These are phyloP conservation scores for Odontamblyopus rebecca DNA, from an alignment of 2,797 vertebrate genomes.

Conservation along the genomic window DNA sequence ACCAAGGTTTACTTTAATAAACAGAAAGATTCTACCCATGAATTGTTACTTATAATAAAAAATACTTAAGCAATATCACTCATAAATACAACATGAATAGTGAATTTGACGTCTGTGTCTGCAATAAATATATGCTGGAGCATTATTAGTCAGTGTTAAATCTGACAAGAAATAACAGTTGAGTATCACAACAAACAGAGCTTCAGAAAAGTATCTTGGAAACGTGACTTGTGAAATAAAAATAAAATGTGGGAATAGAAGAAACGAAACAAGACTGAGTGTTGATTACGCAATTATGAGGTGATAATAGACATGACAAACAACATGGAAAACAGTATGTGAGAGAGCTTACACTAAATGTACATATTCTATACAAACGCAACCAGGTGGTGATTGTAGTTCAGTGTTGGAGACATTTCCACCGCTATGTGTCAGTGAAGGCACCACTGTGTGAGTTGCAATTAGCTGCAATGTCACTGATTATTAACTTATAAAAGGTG, in stretches of 20 bases:
- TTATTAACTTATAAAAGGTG: no score
- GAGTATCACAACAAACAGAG: conserved; percentile 11
- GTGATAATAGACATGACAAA: not conserved
- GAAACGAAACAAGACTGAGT: not conserved
- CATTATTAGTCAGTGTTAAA: conserved; percentile 6
- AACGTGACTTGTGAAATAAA: conserved; percentile 11
- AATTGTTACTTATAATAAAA: no score
- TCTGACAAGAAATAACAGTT: not conserved
- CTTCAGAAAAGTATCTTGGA: conserved; percentile 3
- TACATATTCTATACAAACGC: no score
- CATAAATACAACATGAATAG: no score
- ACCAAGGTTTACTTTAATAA: no score
- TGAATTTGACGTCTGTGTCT: not conserved
- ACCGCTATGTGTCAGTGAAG: no score
- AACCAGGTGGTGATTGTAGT: no score
- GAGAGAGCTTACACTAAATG: not conserved
- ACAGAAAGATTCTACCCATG: no score
- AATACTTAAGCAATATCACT: no score
- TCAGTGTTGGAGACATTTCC: no score
- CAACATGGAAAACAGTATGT: conserved; percentile 1
- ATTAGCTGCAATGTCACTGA: no score
- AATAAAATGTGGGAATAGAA: not conserved
- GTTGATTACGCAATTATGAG: conserved; percentile 4
- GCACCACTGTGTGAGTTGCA: no score
- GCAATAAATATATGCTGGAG: not conserved